Percentiles rank a stretch among this genome's conserved stretches.
Evolutionary conservation across 2,113 vertebrate species (phyloP).

Genomic region (Anthoscopus minutus): DNA sequence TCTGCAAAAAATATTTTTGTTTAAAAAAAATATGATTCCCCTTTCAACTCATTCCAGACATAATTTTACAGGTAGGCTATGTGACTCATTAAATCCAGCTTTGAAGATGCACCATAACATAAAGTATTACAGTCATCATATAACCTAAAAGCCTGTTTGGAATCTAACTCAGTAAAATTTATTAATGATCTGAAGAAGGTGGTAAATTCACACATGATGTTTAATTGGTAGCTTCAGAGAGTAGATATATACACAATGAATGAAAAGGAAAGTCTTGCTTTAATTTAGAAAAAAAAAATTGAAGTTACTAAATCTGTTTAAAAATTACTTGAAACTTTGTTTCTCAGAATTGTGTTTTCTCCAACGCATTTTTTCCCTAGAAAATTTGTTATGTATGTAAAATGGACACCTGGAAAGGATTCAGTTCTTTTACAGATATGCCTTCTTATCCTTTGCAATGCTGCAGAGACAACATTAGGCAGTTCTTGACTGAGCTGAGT

Average conservation of each 20-base stretch:
- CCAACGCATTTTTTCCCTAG: background rate
- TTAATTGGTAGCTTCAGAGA: slow-evolving; percentile 7
- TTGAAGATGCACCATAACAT: slow-evolving; percentile 53
- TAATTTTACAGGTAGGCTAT: slow-evolving; percentile 59
- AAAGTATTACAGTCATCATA: slow-evolving; percentile 42
- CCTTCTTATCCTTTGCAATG: background rate
- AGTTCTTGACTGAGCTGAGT: background rate
- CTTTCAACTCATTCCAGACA: slow-evolving; percentile 64
- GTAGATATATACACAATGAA: background rate
- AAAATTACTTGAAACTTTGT: background rate
- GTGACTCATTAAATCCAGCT: slow-evolving; percentile 51
- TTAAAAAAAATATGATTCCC: slow-evolving; percentile 14
- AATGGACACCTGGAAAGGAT: background rate
- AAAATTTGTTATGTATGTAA: background rate
- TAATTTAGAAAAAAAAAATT: background rate
- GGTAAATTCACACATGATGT: slow-evolving; percentile 14
- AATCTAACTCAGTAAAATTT: slow-evolving; percentile 48
- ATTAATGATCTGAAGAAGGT: slow-evolving; percentile 45
- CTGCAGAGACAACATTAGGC: background rate
- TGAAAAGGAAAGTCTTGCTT: background rate
- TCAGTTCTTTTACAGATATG: background rate
- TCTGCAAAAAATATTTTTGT: slow-evolving; percentile 36
- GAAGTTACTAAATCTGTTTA: background rate
- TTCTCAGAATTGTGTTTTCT: background rate
- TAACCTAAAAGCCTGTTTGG: slow-evolving; percentile 45